Evolutionary conservation across 2,888 invertebrate species (phyloP), one percentile per base, ranked within the genome.

Genomic region (Choreutis nemorana): DNA sequence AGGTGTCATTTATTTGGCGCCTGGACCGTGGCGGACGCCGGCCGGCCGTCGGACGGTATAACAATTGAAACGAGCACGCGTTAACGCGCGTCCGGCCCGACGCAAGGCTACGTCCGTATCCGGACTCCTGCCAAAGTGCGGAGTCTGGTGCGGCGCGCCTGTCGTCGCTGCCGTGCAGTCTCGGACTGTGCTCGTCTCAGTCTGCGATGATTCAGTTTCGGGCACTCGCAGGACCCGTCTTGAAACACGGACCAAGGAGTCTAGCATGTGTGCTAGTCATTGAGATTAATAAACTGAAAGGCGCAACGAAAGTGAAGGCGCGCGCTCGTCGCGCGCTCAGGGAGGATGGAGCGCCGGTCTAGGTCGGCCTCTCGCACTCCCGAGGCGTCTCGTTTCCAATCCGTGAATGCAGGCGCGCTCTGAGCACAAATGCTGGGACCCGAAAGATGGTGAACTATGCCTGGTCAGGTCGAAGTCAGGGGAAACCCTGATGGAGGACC

Each of bases 381-480:
- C 77, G 75, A 79, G 82, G 79, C 77, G 79, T 81, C 70, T 68
- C 71, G 56, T 55, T 66, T 56, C 57, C 62, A 68, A 68, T 58
- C 47, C 15, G 55, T 48, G 53, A 55, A 54, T 50, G 56, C 49
- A 66, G 75, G 64, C 64, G 81, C 80, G 81, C 83, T 78, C 50
- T 70, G 83, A 85, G 85, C 84, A 80, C 72, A 83, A 72, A 80
- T 77, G 83, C 79, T 85, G 83, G 81, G 81, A 85, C 83, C 84
- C 83, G 84, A 86, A 85, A 84, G 84, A 85, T 85, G 83, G 84
- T 85, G 85, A 85, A 83, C 83, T 84, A 84, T 85, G 82, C 83
- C 81, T 83, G 84, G 81, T 79, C 79, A 84, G 85, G 83, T 81
- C 65, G 83, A 85, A 85, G 84, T 70, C 83, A 81, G 81, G 81